Percentiles rank a stretch among this genome's conserved stretches.
Conservation (phyloP, 2,888 invertebrate species). For the Cetonia aurata region DNA sequence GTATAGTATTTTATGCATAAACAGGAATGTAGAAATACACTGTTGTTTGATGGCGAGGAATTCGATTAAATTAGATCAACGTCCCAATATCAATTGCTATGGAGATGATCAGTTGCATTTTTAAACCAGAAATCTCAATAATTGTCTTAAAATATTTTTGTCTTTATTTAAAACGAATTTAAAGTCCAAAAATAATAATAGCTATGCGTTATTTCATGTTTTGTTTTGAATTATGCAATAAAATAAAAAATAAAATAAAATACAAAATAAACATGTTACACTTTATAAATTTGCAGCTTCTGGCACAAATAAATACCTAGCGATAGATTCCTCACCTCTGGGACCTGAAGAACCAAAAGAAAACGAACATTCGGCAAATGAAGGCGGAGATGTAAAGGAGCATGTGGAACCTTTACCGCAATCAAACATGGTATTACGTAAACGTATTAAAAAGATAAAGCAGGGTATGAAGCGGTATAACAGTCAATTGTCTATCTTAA, state of each 20-base stretch:
- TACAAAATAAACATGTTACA: neutral
- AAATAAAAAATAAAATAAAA: neutral
- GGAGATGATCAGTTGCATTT: too few relatives aligned
- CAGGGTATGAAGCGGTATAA: constrained; percentile 92
- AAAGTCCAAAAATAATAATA: neutral
- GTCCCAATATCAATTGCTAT: too few relatives aligned
- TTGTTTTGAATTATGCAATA: neutral
- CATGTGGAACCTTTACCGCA: constrained; percentile 77
- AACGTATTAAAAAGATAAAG: constrained; percentile 88
- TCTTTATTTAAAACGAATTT: too few relatives aligned
- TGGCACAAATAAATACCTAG: constrained; percentile 71
- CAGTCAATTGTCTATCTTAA: constrained; percentile 82
- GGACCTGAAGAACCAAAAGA: constrained; percentile 70
- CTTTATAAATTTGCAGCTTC: constrained; percentile 65
- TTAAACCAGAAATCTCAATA: too few relatives aligned
- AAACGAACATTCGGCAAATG: constrained; percentile 67
- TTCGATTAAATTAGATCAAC: too few relatives aligned
- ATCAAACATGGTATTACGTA: constrained; percentile 87
- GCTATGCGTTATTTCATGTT: neutral
- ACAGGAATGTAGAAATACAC: too few relatives aligned
- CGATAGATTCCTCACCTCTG: constrained; percentile 72
- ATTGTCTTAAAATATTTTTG: too few relatives aligned
- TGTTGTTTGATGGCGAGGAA: too few relatives aligned
- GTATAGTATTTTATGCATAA: too few relatives aligned
- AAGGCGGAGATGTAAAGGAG: constrained; percentile 67